A percentile compares a stretch with the other conserved stretches of the same genome.
Evolutionary conservation across 2,888 invertebrate species (phyloP).

Genomic region (Ephialtes manifestator): DNA sequence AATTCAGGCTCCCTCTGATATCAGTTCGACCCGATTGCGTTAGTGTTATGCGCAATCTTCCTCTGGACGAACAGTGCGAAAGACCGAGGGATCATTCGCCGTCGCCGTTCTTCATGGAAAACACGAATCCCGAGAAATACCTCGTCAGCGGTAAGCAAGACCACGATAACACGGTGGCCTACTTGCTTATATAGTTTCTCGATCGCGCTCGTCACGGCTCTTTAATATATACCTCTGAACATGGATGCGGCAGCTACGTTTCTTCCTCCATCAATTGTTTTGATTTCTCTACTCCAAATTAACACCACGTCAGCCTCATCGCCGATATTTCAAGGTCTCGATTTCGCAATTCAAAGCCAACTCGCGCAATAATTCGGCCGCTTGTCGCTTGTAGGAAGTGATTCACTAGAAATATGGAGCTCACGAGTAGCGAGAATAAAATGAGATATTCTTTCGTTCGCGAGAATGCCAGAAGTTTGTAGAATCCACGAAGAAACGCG

Average conservation of each 20-base stretch:
- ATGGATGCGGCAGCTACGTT: slow-evolving; percentile 18
- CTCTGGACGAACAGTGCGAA: slow-evolving; percentile 88
- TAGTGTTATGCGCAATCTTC: slow-evolving; percentile 88
- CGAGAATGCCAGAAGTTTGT: slow-evolving; percentile 74
- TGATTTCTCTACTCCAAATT: slow-evolving; percentile 43
- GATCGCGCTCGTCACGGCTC: not conserved
- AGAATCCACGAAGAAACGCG: slow-evolving; percentile 26
- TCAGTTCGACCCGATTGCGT: slow-evolving; percentile 90
- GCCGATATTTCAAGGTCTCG: slow-evolving; percentile 44
- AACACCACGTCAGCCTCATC: slow-evolving; percentile 34
- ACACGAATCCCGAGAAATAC: slow-evolving; percentile 88
- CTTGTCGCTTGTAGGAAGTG: not conserved
- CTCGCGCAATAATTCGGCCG: slow-evolving; percentile 26
- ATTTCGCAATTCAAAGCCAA: slow-evolving; percentile 1
- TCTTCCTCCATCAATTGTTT: slow-evolving; percentile 33
- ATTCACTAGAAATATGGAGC: slow-evolving; percentile 47
- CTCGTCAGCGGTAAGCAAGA: slow-evolving; percentile 88
- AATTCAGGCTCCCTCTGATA: slow-evolving; percentile 90
- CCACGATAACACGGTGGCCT: slow-evolving; percentile 44
- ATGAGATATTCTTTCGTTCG: slow-evolving; percentile 75
- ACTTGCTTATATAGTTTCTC: slow-evolving; percentile 48
- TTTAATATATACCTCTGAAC: slow-evolving; percentile 35
- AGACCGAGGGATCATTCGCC: slow-evolving; percentile 88
- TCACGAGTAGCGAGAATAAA: slow-evolving; percentile 61
- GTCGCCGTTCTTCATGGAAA: slow-evolving; percentile 90